These are phyloP conservation scores for Vidua macroura DNA, from an alignment of 2,113 vertebrate species.

Conservation along the genomic window DNA sequence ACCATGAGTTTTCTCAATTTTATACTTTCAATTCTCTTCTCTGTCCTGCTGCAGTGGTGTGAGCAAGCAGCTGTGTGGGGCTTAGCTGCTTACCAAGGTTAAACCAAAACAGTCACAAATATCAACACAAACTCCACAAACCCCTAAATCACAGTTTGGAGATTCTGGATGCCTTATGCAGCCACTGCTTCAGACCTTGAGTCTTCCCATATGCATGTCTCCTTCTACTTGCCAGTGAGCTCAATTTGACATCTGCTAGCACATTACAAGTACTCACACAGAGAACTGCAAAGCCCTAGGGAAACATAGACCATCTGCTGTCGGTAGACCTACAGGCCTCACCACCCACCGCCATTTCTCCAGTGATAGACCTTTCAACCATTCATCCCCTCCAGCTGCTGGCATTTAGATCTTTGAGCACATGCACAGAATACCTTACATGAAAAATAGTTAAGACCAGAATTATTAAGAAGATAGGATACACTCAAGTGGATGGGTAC, in stretches of 20 bases:
- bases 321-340: rapidly evolving
- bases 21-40: neutral
- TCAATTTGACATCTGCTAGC: neutral
- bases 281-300: neutral
- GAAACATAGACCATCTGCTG: neutral
- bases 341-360: neutral
- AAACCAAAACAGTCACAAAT: neutral
- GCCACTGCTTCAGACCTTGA: neutral
- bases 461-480: neutral
- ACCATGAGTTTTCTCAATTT: neutral
- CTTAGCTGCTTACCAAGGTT: neutral
- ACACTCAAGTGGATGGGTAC: neutral
- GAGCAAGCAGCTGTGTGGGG: neutral
- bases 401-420: neutral
- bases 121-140: neutral
- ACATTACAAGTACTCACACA: neutral
- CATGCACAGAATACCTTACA: neutral
- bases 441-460: neutral
- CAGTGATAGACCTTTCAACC: neutral
- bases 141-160: neutral
- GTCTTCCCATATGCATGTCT: neutral
- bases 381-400: neutral
- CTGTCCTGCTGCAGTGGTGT: neutral
- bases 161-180: neutral
- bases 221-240: neutral